phyloP scores from a whole-genome alignment of 2,113 vertebrate species.

The Abramis brama region DNA sequence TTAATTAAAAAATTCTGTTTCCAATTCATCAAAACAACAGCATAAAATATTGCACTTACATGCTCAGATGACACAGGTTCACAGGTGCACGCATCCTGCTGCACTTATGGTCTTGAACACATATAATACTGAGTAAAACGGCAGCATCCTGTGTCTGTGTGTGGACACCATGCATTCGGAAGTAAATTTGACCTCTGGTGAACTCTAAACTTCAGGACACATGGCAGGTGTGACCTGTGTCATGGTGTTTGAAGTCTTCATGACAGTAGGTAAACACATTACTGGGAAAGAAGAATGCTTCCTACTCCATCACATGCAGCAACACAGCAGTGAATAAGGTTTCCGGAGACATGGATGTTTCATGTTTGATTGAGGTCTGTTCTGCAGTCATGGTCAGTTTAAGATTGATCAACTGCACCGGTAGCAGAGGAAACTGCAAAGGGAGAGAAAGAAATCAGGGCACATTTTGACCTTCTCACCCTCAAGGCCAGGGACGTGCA shows the following conservation, averaged over 20 bases:
- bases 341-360: not conserved
- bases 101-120: not conserved
- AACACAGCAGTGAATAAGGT: not conserved
- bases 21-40: no score
- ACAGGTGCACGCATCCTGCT: not conserved
- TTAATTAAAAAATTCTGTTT: no score
- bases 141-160: not conserved
- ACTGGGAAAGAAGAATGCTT: conserved; percentile 13
- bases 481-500: no score
- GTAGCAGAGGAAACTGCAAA: not conserved
- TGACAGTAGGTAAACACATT: conserved; percentile 32
- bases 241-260: conserved; percentile 5
- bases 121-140: not conserved
- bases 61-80: no score
- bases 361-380: conserved; percentile 14
- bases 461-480: not conserved
- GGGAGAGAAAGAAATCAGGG: not conserved
- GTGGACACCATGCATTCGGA: not conserved
- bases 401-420: conserved; percentile 12
- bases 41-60: no score
- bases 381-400: conserved; percentile 1
- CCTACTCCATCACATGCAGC: not conserved
- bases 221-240: conserved; percentile 22
- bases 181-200: conserved; percentile 51
- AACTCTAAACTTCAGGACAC: conserved; percentile 41